These are phyloP conservation scores for Cyclopterus lumpus DNA, from an alignment of 2,797 vertebrate genomes.

Conservation along the genomic window DNA sequence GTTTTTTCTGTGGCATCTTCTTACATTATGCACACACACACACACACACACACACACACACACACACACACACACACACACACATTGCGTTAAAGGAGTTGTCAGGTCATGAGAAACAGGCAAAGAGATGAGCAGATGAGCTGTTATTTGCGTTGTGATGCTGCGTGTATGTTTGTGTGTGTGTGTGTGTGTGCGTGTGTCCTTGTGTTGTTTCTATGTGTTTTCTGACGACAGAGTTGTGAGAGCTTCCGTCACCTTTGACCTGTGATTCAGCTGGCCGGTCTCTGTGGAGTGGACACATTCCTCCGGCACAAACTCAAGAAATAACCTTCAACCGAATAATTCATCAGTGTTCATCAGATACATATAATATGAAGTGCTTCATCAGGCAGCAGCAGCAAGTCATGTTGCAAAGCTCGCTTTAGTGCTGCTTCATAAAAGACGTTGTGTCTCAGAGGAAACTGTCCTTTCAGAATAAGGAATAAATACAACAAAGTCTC, in stretches of 20 bases:
- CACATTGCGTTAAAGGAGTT: conserved; percentile 36
- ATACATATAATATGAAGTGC: conserved; percentile 22
- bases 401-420: conserved; percentile 11
- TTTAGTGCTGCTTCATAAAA: conserved; percentile 19
- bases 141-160: conserved; percentile 49
- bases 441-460: conserved; percentile 21
- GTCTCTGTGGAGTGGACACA: conserved; percentile 54
- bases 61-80: conserved; percentile 17
- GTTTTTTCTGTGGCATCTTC: too few relatives aligned
- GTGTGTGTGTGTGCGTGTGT: conserved; percentile 11
- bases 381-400: conserved; percentile 14
- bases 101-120: conserved; percentile 77
- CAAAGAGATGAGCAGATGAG: conserved; percentile 36
- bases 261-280: conserved; percentile 51
- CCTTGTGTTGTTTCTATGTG: conserved; percentile 8
- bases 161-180: conserved; percentile 7
- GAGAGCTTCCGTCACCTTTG: conserved; percentile 53
- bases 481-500: conserved; percentile 23
- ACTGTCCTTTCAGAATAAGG: conserved; percentile 3
- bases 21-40: conserved; percentile 35
- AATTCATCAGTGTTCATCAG: neutral
- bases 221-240: conserved; percentile 54
- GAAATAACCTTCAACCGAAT: conserved; percentile 7
- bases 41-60: conserved; percentile 23
- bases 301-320: conserved; percentile 47